A percentile compares a stretch with the other conserved stretches of the same genome.
phyloP scores from a whole-genome alignment of 2,888 invertebrate genomes.

The Diarsia rubi region DNA sequence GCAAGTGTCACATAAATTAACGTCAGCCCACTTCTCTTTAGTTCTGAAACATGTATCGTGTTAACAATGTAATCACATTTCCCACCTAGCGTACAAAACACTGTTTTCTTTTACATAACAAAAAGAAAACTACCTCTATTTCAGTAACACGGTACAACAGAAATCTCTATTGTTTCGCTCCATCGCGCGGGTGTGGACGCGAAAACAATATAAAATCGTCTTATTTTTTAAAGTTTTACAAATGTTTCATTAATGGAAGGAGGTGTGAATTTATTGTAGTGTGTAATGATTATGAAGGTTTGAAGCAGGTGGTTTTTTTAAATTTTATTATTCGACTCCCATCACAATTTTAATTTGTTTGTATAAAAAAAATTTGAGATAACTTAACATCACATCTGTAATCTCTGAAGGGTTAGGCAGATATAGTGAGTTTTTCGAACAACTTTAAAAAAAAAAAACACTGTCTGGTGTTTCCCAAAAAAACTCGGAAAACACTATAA shows the following conservation, averaged over 20 bases:
- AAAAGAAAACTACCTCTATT: slow-evolving; percentile 61
- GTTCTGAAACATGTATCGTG: slow-evolving; percentile 45
- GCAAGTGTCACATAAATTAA: slow-evolving; percentile 29
- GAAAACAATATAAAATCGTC: slow-evolving; percentile 61
- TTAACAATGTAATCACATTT: slow-evolving; percentile 42
- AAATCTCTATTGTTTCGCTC: slow-evolving; percentile 62
- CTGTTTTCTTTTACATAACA: slow-evolving; percentile 55
- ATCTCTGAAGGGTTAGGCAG: no score
- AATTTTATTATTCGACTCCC: background rate
- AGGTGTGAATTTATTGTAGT: slow-evolving; percentile 42
- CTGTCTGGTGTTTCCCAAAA: background rate
- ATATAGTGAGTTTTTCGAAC: background rate
- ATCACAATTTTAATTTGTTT: background rate
- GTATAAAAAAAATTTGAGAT: background rate
- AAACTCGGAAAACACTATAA: background rate
- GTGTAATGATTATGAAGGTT: slow-evolving; percentile 24
- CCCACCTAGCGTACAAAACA: slow-evolving; percentile 24
- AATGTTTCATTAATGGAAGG: slow-evolving; percentile 38
- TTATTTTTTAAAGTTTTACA: slow-evolving; percentile 60
- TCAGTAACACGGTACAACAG: slow-evolving; percentile 45
- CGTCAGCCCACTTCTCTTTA: background rate
- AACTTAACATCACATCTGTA: no score
- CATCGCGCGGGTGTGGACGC: slow-evolving; percentile 36
- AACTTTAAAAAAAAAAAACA: background rate
- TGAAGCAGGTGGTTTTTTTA: background rate